Conservation (phyloP, 2,888 invertebrate genomes). For the Lydus trimaculatus region DNA sequence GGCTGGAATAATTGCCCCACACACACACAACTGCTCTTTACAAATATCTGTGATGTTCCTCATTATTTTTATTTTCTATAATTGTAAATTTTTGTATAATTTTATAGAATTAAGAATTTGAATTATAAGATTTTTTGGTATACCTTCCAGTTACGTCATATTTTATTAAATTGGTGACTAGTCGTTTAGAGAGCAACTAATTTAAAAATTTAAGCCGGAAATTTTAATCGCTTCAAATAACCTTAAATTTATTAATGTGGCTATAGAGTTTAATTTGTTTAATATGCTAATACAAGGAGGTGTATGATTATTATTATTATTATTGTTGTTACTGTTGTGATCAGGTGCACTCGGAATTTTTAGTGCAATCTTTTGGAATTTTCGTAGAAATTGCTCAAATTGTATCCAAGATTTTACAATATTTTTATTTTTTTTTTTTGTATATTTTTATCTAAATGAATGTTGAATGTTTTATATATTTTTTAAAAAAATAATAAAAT, state of each 20-base stretch:
- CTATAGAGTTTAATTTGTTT: slow-evolving; percentile 13
- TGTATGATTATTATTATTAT: background rate
- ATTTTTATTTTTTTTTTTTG: slow-evolving; percentile 36
- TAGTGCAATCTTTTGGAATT: slow-evolving; percentile 40
- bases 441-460: slow-evolving; percentile 19
- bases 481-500: slow-evolving; percentile 39
- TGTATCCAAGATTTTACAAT: slow-evolving; percentile 28
- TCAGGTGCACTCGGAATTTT: slow-evolving; percentile 8
- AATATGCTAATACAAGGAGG: background rate
- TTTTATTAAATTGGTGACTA: slow-evolving; percentile 33
- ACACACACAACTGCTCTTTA: slow-evolving; percentile 1
- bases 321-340: background rate
- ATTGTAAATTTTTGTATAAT: too few species aligned
- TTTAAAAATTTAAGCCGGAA: slow-evolving; percentile 17
- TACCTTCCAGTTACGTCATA: slow-evolving; percentile 34
- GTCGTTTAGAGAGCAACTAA: slow-evolving; percentile 29
- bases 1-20: slow-evolving; percentile 1
- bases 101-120: background rate
- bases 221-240: slow-evolving; percentile 6
- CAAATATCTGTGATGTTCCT: slow-evolving; percentile 43
- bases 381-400: slow-evolving; percentile 38
- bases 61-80: background rate
- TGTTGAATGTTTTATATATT: slow-evolving; percentile 39
- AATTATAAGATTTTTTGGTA: slow-evolving; percentile 28
- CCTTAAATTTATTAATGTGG: slow-evolving; percentile 2